Conservation (phyloP, 2,113 vertebrate species). For the Tylochromis polylepis region DNA sequence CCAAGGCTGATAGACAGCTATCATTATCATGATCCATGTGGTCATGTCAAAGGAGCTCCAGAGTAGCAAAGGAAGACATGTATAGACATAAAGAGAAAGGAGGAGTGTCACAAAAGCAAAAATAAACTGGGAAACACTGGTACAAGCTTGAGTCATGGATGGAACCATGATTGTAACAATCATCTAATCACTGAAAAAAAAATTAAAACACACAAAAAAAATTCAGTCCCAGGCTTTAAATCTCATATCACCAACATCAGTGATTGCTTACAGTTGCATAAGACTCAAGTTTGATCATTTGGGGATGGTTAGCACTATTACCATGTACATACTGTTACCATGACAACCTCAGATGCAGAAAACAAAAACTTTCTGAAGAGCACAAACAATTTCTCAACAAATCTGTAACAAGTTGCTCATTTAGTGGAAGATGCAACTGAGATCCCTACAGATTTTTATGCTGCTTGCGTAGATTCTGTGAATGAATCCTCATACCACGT, state of each 20-base stretch:
- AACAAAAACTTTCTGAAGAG: not conserved
- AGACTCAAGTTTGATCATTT: not conserved
- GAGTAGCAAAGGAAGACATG: not conserved
- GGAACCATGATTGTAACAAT: not conserved
- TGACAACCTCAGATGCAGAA: not conserved
- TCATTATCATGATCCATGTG: not conserved
- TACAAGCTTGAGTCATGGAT: no score
- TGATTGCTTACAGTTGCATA: not conserved
- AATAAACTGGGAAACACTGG: no score
- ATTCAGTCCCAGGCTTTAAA: not conserved
- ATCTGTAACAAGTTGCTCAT: not conserved
- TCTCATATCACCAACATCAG: not conserved
- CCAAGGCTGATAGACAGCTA: not conserved
- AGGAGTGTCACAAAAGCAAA: not conserved
- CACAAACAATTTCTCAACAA: not conserved
- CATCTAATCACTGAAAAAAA: not conserved
- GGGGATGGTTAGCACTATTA: not conserved
- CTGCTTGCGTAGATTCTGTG: not conserved
- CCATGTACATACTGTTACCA: not conserved
- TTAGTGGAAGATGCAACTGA: not conserved
- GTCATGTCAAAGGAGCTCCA: no score
- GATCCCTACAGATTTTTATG: not conserved
- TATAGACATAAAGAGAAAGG: not conserved
- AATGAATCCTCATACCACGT: not conserved
- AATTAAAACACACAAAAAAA: not conserved